Evolutionary conservation across 2,113 vertebrate genomes (phyloP).

Genomic region (Epinephelus moara): DNA sequence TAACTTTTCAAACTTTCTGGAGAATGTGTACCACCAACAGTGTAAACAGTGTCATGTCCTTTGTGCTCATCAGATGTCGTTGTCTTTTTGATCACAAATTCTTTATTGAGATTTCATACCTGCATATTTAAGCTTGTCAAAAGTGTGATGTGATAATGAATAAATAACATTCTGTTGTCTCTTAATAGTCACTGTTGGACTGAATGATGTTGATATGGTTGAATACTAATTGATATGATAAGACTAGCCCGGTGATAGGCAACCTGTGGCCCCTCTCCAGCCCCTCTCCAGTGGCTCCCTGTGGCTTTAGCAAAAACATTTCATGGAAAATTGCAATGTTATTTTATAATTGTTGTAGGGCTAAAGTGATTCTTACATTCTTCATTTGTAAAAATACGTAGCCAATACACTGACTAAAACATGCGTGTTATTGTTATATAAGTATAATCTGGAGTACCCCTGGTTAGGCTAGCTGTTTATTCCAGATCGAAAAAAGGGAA

Average conservation of each 20-base stretch:
- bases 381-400: too few species aligned
- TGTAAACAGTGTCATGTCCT: slow-evolving; percentile 3
- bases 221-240: background rate
- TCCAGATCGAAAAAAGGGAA: too few species aligned
- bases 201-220: background rate
- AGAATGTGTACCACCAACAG: background rate
- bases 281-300: too few species aligned
- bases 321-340: too few species aligned
- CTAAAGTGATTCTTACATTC: too few species aligned
- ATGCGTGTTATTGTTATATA: too few species aligned
- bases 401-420: too few species aligned
- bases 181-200: background rate
- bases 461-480: too few species aligned
- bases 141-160: background rate
- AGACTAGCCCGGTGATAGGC: background rate
- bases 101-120: background rate
- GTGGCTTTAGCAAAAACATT: too few species aligned
- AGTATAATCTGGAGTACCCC: too few species aligned
- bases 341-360: too few species aligned
- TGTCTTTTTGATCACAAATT: background rate
- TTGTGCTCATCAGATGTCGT: background rate
- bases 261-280: too few species aligned
- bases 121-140: slow-evolving; percentile 12
- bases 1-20: background rate
- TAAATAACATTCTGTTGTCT: slow-evolving; percentile 18